These are phyloP conservation scores for Seira ritae DNA, from an alignment of 2,888 invertebrate genomes.

Conservation along the genomic window DNA sequence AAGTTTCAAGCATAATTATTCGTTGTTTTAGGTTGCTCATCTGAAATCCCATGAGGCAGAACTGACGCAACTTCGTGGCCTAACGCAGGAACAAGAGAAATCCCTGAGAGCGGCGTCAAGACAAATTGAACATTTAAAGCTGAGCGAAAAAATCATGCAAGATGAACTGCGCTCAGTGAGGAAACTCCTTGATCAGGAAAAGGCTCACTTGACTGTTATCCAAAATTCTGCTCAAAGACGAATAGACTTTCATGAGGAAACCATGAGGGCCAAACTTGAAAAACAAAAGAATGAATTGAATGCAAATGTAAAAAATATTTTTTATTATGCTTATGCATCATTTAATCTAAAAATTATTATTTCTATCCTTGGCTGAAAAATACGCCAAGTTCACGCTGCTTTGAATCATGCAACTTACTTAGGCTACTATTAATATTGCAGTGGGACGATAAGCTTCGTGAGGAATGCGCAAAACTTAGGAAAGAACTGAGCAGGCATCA, in stretches of 20 bases:
- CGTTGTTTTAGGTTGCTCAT: conserved; percentile 76
- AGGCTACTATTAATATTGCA: conserved; percentile 74
- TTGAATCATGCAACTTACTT: not conserved
- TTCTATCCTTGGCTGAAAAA: too few relatives aligned
- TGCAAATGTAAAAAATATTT: conserved; percentile 58
- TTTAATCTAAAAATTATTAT: too few relatives aligned
- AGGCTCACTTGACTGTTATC: conserved; percentile 72
- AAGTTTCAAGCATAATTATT: too few relatives aligned
- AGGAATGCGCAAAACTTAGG: conserved; percentile 81
- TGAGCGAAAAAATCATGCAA: conserved; percentile 79
- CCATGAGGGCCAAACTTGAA: conserved; percentile 74
- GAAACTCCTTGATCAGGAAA: conserved; percentile 78
- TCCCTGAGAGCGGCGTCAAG: conserved; percentile 78
- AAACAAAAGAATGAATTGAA: conserved; percentile 77
- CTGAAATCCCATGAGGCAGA: conserved; percentile 80
- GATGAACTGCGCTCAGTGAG: conserved; percentile 75
- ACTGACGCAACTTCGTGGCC: conserved; percentile 79
- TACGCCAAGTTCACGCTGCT: not conserved
- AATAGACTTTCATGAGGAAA: conserved; percentile 72
- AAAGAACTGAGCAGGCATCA: conserved; percentile 81
- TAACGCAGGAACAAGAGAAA: conserved; percentile 80
- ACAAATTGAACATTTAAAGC: conserved; percentile 79
- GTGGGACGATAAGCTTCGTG: conserved; percentile 81
- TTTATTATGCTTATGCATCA: too few relatives aligned
- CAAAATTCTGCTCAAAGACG: conserved; percentile 71